Base-by-base conservation (phyloP, 2,888 invertebrate genomes). In the Eulithis testata region DNA sequence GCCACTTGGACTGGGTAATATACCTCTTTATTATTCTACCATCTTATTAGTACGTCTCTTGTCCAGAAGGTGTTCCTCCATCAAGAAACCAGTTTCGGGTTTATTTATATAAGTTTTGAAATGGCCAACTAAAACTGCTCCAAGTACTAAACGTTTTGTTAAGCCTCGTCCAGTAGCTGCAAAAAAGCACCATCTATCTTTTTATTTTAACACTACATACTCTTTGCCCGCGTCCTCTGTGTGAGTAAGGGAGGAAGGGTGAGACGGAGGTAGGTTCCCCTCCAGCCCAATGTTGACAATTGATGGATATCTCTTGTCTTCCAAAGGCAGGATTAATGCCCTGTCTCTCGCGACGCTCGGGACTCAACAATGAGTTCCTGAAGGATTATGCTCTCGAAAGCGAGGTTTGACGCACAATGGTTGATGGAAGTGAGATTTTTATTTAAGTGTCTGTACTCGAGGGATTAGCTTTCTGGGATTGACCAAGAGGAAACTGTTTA, bases 291-390 rank as follows among this genome's bases (percentile, higher is more conserved):
- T 91, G 92, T 93, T 92, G 92, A 93, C 92, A 92, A 91, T 90
- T 93, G 92, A 93, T 93, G 92, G 92, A 92, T 92, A 89, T 90
- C 90, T 88, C 90, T 89, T 89, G 91, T 91, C 91, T 90, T 86
- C 84, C 84, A 90, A 89, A 91, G 91, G 88, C 90, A 89, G 90
- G 91, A 93, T 92, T 93, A 92, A 93, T 93, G 91, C 82, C 80
- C 85, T 83, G 84, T 82, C 85, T 83, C 64, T 49, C 49, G 49
- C 65, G 27, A 37, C 59, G 62, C 66, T 62, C 50, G 45, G 63
- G 63, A 58, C 81, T 76, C 77, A 73, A 90, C 90, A 91, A 90
- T 90, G 83, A 81, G 82, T 83, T 79, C 79, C 81, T 74, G 74
- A 80, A 75, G 81, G 76, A 83, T 75, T 80, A 76, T 70, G 72